A percentile compares a stretch with the other conserved stretches of the same genome.
Conservation (phyloP, 2,797 vertebrate genomes). For the Glyptemys insculpta region DNA sequence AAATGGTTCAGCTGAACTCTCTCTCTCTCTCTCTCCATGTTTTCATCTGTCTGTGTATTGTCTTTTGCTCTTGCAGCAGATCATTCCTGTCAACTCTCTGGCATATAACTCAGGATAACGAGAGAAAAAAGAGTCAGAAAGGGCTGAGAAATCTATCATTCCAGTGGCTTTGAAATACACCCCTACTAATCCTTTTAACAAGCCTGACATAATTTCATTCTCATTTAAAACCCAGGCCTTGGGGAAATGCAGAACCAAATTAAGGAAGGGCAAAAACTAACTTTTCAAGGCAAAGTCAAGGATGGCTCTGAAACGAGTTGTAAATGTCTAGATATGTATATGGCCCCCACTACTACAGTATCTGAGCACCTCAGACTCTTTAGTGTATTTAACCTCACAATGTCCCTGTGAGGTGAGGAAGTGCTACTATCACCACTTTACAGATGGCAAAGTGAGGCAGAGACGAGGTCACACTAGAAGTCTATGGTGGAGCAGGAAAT, state of each 20-base stretch:
- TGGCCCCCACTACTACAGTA: background rate
- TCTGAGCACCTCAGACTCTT: background rate
- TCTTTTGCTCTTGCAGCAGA: constrained; percentile 56
- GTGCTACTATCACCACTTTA: background rate
- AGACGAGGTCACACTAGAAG: too few relatives aligned
- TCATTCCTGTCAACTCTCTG: constrained; percentile 33
- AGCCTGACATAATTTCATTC: background rate
- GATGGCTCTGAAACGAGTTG: background rate
- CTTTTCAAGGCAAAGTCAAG: background rate
- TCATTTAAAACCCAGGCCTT: background rate
- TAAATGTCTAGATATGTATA: background rate
- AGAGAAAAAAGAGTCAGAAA: background rate
- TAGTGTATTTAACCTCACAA: background rate
- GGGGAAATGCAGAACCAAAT: background rate
- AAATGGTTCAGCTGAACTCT: constrained; percentile 19
- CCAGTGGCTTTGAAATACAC: background rate
- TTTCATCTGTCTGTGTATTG: constrained; percentile 29
- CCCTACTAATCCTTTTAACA: constrained; percentile 12
- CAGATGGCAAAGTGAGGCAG: background rate
- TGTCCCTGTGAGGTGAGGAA: background rate
- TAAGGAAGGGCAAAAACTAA: background rate
- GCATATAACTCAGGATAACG: constrained; percentile 7
- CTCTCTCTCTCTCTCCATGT: background rate
- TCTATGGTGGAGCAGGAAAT: too few relatives aligned
- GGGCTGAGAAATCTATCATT: background rate